These are phyloP conservation scores for Muscidifurax raptorellus DNA, from an alignment of 1,140 invertebrate genomes.

Conservation along the genomic window DNA sequence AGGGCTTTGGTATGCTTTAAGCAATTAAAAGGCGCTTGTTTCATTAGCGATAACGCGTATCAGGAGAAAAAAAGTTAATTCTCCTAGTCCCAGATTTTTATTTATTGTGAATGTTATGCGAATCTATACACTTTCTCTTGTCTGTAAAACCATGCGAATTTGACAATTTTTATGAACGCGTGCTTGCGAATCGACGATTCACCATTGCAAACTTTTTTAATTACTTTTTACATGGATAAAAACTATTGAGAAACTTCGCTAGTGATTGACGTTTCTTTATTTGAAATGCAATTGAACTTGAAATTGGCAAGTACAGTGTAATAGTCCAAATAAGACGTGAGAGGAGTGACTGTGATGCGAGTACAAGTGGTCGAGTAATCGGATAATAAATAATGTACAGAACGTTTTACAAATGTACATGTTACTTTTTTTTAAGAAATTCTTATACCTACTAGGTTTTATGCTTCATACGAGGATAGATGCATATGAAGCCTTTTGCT, in stretches of 20 bases:
- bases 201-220: slow-evolving; percentile 14
- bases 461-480: slow-evolving; percentile 44
- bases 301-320: slow-evolving; percentile 40
- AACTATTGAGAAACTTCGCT: slow-evolving; percentile 8
- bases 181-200: slow-evolving; percentile 43
- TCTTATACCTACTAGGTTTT: slow-evolving; percentile 47
- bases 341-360: slow-evolving; percentile 66
- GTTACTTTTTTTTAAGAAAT: slow-evolving; percentile 35
- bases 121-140: slow-evolving; percentile 51
- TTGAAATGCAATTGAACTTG: slow-evolving; percentile 32
- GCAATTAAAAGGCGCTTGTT: slow-evolving; percentile 34
- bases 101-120: slow-evolving; percentile 55
- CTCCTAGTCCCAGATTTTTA: slow-evolving; percentile 47
- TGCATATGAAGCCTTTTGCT: slow-evolving; percentile 24
- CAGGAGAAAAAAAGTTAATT: slow-evolving; percentile 41
- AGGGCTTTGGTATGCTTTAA: slow-evolving; percentile 91
- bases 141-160: slow-evolving; percentile 60
- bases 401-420: slow-evolving; percentile 50
- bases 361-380: slow-evolving; percentile 55
- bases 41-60: slow-evolving; percentile 34
- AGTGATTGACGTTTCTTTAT: slow-evolving; percentile 19
- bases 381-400: slow-evolving; percentile 56
- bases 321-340: slow-evolving; percentile 61
- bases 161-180: slow-evolving; percentile 48
- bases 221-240: slow-evolving; percentile 22